These are phyloP conservation scores for Crypturellus undulatus DNA, from an alignment of 2,113 vertebrate species.

Conservation along the genomic window DNA sequence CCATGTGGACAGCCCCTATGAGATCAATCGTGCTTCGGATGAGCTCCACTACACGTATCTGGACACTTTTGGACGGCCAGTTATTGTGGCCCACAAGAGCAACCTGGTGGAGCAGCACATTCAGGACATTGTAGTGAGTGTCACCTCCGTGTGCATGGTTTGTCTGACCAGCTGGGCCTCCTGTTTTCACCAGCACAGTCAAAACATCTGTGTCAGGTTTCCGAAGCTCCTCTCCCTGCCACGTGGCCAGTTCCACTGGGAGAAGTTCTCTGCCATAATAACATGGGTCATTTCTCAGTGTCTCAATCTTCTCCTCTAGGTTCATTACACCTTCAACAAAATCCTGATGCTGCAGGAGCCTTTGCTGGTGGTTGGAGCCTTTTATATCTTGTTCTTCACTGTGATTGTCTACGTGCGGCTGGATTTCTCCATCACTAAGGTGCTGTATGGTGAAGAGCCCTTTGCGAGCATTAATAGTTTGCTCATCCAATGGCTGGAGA, in stretches of 20 bases:
- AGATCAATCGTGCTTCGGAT: slow-evolving; percentile 85
- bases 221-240: not conserved
- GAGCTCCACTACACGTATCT: slow-evolving; percentile 97
- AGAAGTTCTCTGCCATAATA: not conserved
- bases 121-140: slow-evolving; percentile 94
- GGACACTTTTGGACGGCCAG: slow-evolving; percentile 95
- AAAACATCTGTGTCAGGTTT: not conserved
- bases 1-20: slow-evolving; percentile 93
- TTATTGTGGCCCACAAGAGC: slow-evolving; percentile 92
- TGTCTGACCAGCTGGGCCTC: not conserved
- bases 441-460: slow-evolving; percentile 43
- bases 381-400: slow-evolving; percentile 97
- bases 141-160: not conserved
- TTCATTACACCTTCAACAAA: slow-evolving; percentile 97
- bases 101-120: slow-evolving; percentile 99
- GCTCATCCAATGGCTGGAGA: not conserved
- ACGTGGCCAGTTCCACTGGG: not conserved
- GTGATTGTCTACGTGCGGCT: slow-evolving; percentile 96
- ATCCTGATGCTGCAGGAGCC: slow-evolving; percentile 98
- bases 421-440: slow-evolving; percentile 99
- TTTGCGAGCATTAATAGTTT: not conserved
- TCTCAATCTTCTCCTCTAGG: slow-evolving; percentile 72
- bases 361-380: slow-evolving; percentile 93
- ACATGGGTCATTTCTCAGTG: not conserved
- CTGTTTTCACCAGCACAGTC: fast-evolving